These are phyloP conservation scores for Onthophagus taurus DNA, from an alignment of 1,140 invertebrate species.

Conservation along the genomic window DNA sequence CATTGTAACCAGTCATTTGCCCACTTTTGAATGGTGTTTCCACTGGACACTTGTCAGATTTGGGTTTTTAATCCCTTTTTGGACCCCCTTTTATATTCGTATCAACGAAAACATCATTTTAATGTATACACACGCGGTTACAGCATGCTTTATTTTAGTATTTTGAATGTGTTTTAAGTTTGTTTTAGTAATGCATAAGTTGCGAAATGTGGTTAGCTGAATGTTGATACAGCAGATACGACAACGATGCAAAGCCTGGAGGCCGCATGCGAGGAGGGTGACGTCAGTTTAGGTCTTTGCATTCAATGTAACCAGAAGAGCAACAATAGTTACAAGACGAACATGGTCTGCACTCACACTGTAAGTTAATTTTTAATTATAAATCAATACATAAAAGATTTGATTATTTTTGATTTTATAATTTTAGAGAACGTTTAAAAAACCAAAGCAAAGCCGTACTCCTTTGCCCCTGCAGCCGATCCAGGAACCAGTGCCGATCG, in stretches of 20 bases:
- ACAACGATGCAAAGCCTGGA: slow-evolving; percentile 52
- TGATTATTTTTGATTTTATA: slow-evolving; percentile 6
- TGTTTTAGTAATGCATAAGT: slow-evolving; percentile 10
- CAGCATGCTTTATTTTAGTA: slow-evolving; percentile 6
- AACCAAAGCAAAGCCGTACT: slow-evolving; percentile 31
- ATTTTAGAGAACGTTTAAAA: slow-evolving; percentile 33
- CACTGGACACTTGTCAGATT: no score
- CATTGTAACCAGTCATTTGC: no score
- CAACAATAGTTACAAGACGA: slow-evolving; percentile 14
- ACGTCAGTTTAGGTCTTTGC: slow-evolving; percentile 38
- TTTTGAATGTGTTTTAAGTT: slow-evolving; percentile 6
- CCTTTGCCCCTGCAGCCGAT: slow-evolving; percentile 27
- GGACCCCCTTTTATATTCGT: no score
- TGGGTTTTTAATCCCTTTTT: no score
- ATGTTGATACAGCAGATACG: slow-evolving; percentile 37
- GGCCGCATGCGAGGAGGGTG: slow-evolving; percentile 51
- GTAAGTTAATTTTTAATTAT: slow-evolving; percentile 9
- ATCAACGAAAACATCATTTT: no score
- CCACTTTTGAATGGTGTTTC: no score
- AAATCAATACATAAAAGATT: background rate
- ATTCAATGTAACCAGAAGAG: slow-evolving; percentile 14
- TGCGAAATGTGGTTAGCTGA: slow-evolving; percentile 33
- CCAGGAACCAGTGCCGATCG: slow-evolving; percentile 24
- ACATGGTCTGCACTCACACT: slow-evolving; percentile 20
- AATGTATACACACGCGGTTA: no score